These are phyloP conservation scores for Poecilia gillii DNA, from an alignment of 2,797 vertebrate species.

Conservation along the genomic window DNA sequence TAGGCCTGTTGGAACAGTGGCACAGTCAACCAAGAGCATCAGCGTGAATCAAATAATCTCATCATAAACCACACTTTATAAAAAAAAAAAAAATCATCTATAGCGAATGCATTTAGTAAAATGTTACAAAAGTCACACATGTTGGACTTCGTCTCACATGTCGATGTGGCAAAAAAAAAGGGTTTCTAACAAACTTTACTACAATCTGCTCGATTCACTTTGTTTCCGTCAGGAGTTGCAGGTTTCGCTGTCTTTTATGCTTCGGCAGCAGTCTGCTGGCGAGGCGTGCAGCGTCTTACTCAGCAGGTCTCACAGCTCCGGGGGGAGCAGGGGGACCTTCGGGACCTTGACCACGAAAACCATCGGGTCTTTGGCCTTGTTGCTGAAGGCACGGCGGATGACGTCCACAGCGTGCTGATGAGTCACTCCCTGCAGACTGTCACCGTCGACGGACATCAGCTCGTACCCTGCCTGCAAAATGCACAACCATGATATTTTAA, in stretches of 20 bases:
- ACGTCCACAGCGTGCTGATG: conserved; percentile 93
- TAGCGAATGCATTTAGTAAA: conserved; percentile 23
- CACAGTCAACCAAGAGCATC: conserved; percentile 45
- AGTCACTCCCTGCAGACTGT: conserved; percentile 90
- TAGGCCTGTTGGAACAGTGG: conserved; percentile 44
- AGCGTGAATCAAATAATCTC: conserved; percentile 21
- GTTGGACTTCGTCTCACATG: conserved; percentile 26
- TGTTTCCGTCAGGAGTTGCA: conserved; percentile 27
- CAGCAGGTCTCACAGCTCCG: conserved; percentile 50
- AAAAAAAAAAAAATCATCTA: conserved; percentile 9
- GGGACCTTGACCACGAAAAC: conserved; percentile 91
- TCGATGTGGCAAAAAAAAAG: conserved; percentile 39
- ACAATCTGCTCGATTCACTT: conserved; percentile 1
- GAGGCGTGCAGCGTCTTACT: conserved; percentile 53
- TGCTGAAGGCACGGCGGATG: conserved; percentile 91
- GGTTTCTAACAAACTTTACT: conserved; percentile 17
- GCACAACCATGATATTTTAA: conserved; percentile 7
- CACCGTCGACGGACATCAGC: conserved; percentile 90
- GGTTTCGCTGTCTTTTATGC: conserved; percentile 50
- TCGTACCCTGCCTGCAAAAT: conserved; percentile 88
- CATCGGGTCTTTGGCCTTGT: conserved; percentile 95
- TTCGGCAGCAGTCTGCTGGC: conserved; percentile 16
- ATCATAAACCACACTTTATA: conserved; percentile 21
- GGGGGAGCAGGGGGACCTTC: conserved; percentile 43
- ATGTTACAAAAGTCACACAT: conserved; percentile 45